A percentile compares a stretch with the other conserved stretches of the same genome.
These are phyloP conservation scores for Drosophila nigromelanica DNA, from an alignment of 1,140 invertebrate species.

Conservation along the genomic window DNA sequence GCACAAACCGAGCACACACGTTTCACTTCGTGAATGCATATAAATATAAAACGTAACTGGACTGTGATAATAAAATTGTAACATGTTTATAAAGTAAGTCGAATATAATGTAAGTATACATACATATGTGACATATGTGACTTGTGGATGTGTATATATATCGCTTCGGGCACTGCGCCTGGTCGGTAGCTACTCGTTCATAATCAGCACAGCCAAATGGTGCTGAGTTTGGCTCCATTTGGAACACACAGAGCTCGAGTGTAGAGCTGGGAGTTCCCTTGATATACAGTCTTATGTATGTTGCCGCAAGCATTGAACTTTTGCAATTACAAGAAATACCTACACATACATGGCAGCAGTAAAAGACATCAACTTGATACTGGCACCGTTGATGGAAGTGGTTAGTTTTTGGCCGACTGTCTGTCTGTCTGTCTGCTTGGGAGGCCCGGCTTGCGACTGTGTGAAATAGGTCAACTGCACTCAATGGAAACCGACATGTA, in stretches of 20 bases:
- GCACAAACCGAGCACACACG: no score
- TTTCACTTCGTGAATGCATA: no score
- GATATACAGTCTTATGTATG: slow-evolving; percentile 39
- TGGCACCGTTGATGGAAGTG: slow-evolving; percentile 49
- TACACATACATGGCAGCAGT: slow-evolving; percentile 49
- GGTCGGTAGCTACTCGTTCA: no score
- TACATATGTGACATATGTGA: no score
- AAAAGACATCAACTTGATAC: slow-evolving; percentile 52
- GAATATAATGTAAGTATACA: no score
- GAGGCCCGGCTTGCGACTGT: slow-evolving; percentile 42
- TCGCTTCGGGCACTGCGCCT: no score
- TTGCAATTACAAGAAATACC: slow-evolving; percentile 73
- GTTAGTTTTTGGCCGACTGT: slow-evolving; percentile 46
- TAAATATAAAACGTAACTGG: no score
- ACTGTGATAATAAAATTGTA: no score
- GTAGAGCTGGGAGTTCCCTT: not conserved
- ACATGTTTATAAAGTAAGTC: no score
- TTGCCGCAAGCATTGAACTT: slow-evolving; percentile 67
- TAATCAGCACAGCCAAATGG: no score
- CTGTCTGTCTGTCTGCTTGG: slow-evolving; percentile 16
- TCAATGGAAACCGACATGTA: slow-evolving; percentile 65
- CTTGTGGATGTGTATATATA: not conserved
- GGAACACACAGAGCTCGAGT: not conserved
- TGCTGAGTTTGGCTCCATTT: no score
- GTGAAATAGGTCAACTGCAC: slow-evolving; percentile 67